phyloP scores from a whole-genome alignment of 2,888 invertebrate genomes.

The Belgica antarctica region DNA sequence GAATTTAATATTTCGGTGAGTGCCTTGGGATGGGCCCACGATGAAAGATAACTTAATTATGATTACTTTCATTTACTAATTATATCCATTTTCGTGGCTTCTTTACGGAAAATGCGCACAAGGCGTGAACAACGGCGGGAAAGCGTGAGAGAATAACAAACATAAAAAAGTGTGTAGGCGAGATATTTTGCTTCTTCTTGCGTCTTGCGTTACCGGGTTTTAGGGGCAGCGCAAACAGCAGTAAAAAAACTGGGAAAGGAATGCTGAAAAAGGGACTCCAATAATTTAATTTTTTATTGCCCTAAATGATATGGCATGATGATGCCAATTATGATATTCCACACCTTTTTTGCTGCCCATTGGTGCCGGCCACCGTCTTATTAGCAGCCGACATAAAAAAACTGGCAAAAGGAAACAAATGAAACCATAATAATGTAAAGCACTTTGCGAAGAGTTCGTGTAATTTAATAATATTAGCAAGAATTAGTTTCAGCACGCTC shows the following conservation, averaged over 20 bases:
- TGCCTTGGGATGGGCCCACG: background rate
- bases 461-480: constrained; percentile 31
- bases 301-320: constrained; percentile 35
- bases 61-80: constrained; percentile 43
- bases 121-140: constrained; percentile 9
- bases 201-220: too few relatives aligned
- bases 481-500: constrained; percentile 32
- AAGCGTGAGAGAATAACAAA: constrained; percentile 11
- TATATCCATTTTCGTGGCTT: constrained; percentile 26
- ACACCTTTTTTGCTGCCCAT: constrained; percentile 26
- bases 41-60: constrained; percentile 43
- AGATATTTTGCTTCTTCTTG: background rate
- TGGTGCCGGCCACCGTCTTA: constrained; percentile 13
- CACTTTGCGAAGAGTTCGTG: constrained; percentile 15
- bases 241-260: background rate
- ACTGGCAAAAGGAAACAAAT: constrained; percentile 23
- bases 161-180: constrained; percentile 6
- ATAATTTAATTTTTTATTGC: constrained; percentile 42
- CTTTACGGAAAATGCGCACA: background rate
- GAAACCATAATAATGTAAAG: constrained; percentile 38
- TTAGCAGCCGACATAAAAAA: constrained; percentile 18
- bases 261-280: constrained; percentile 21
- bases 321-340: constrained; percentile 36
- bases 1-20: background rate
- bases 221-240: too few relatives aligned